Evolutionary conservation across 2,888 invertebrate genomes (phyloP).

Genomic region (Neria commutata): DNA sequence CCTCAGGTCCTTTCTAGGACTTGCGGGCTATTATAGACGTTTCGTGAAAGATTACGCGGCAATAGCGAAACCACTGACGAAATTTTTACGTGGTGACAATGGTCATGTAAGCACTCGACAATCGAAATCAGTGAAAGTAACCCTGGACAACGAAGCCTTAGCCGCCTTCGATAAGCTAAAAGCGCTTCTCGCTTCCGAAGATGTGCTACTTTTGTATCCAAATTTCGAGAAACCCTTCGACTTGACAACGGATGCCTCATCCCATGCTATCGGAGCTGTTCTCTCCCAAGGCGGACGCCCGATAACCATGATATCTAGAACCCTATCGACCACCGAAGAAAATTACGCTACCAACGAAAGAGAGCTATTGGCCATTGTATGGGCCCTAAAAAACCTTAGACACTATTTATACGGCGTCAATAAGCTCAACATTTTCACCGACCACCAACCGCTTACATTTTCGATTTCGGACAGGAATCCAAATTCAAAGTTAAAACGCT

Average conservation of each 20-base stretch:
- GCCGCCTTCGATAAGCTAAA: background rate
- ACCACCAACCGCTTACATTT: slow-evolving; percentile 18
- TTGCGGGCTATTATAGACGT: slow-evolving; percentile 12
- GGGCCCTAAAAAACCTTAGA: slow-evolving; percentile 46
- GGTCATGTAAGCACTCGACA: background rate
- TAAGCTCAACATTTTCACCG: slow-evolving; percentile 29
- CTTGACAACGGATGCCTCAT: background rate
- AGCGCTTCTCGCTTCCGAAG: background rate
- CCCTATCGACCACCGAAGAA: slow-evolving; percentile 18
- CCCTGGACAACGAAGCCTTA: background rate
- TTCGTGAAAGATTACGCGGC: background rate
- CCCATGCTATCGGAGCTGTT: background rate
- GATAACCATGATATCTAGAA: slow-evolving; percentile 39
- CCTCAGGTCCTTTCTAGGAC: slow-evolving; percentile 12
- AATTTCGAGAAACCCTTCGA: background rate
- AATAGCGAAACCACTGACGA: slow-evolving; percentile 7
- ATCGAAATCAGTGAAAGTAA: background rate
- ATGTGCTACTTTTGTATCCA: background rate
- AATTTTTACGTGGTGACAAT: slow-evolving; percentile 8
- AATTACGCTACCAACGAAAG: slow-evolving; percentile 43
- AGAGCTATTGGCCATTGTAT: slow-evolving; percentile 48
- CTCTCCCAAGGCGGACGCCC: background rate
- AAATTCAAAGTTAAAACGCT: slow-evolving; percentile 25
- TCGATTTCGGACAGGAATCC: slow-evolving; percentile 17
- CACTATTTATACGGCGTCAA: too few species aligned